A percentile compares a stretch with the other conserved stretches of the same genome.
Evolutionary conservation across 2,888 invertebrate species (phyloP).

Genomic region (Branchipolynoe longqiensis): DNA sequence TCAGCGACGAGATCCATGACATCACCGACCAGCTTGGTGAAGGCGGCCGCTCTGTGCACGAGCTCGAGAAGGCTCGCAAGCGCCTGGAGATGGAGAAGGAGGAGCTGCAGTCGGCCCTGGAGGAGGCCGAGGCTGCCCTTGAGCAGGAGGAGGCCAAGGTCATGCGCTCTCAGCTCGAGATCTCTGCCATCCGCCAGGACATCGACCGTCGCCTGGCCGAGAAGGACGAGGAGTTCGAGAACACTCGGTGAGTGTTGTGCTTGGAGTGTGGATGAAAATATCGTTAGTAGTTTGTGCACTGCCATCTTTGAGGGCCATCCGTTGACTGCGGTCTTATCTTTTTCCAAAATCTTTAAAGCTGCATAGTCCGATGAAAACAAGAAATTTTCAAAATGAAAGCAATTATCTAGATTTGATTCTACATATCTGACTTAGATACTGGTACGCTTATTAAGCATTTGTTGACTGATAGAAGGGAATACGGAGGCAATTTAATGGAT

Average conservation of each 20-base stretch:
- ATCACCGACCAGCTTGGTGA: constrained; percentile 99
- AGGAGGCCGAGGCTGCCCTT: constrained; percentile 99
- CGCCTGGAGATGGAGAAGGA: constrained; percentile 99
- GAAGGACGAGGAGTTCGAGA: constrained; percentile 99
- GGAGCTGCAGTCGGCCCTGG: constrained; percentile 98
- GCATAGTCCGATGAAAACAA: no score
- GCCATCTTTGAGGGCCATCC: no score
- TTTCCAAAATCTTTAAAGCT: no score
- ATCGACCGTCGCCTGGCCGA: constrained; percentile 99
- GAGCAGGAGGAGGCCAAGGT: constrained; percentile 99
- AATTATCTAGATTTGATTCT: no score
- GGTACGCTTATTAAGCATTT: no score
- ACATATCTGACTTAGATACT: no score
- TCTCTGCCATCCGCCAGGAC: constrained; percentile 99
- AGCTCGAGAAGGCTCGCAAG: constrained; percentile 99
- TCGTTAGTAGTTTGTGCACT: no score
- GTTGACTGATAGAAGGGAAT: no score
- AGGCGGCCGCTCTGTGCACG: constrained; percentile 99
- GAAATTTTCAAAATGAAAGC: no score
- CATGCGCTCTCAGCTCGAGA: constrained; percentile 95
- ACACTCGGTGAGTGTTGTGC: constrained; percentile 86
- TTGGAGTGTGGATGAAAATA: no score
- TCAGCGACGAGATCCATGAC: constrained; percentile 99
- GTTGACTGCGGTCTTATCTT: no score
- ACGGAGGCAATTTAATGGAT: no score